phyloP scores from a whole-genome alignment of 2,113 vertebrate genomes.

The Notothenia coriiceps region DNA sequence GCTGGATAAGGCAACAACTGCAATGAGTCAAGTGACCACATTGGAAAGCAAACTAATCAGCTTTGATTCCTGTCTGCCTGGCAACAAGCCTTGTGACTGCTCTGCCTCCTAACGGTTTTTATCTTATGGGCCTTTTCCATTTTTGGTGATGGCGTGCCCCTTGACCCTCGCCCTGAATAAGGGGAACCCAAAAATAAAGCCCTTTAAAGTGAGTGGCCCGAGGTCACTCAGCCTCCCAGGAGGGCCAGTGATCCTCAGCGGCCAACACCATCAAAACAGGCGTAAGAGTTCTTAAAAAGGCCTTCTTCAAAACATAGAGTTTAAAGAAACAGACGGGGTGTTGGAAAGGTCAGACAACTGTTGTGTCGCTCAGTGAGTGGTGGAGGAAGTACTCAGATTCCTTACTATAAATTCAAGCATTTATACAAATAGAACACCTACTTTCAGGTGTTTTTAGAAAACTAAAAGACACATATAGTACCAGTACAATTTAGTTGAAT shows the following conservation, averaged over 20 bases:
- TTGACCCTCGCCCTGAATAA: slow-evolving; percentile 23
- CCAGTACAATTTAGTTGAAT: not conserved
- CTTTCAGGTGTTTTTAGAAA: not conserved
- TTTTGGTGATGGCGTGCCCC: slow-evolving; percentile 38
- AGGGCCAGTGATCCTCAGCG: slow-evolving; percentile 17
- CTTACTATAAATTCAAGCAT: not conserved
- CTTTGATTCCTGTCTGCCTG: slow-evolving; percentile 23
- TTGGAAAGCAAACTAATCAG: slow-evolving; percentile 19
- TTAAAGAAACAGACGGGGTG: not conserved
- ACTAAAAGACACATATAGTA: not conserved
- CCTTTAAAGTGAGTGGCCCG: slow-evolving; percentile 50
- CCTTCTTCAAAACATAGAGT: slow-evolving; percentile 3
- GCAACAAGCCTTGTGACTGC: slow-evolving; percentile 9
- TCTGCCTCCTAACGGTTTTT: slow-evolving; percentile 44
- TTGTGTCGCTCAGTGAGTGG: not conserved
- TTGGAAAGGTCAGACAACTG: slow-evolving; percentile 22
- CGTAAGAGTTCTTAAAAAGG: slow-evolving; percentile 25
- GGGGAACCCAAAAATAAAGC: slow-evolving; percentile 64
- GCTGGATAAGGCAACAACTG: slow-evolving; percentile 36
- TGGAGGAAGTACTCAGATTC: not conserved
- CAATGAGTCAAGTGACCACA: slow-evolving; percentile 31
- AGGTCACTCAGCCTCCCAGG: slow-evolving; percentile 16
- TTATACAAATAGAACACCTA: not conserved
- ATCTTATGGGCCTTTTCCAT: slow-evolving; percentile 29
- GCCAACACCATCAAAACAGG: slow-evolving; percentile 36